Base-by-base conservation (phyloP, 2,888 invertebrate species). In the Hartigia nigra region DNA sequence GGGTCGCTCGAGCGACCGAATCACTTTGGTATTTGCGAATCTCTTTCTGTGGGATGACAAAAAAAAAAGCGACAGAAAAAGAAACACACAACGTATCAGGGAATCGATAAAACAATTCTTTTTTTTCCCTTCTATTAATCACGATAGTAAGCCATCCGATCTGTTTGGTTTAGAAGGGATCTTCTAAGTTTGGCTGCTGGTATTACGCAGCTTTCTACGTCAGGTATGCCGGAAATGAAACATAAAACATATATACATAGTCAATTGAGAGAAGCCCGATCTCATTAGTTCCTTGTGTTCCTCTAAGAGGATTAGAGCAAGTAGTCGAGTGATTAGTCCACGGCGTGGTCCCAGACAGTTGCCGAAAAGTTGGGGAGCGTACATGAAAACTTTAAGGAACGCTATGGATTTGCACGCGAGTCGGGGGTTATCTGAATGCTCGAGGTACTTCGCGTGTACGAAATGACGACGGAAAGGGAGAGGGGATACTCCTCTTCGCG, bases 1-100 rank as follows among this genome's bases (percentile, higher is more conserved):
- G 23, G 55, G 55, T 23, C 55, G 55, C 55, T 23, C 23, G 23
- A 55, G 23, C 55, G 23, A 23, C 9, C 39, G 5, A 23, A 55
- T 55, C 55, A 55, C 55, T 9, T 23, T 55, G 55, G 55, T 55
- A 55, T 55, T 23, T 9, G 23, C 23, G 14, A 55, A 55, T 55
- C 55, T 23, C 14, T 23, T 55, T 55, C 9, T 23, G 55, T 23
- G 79, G 70, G 37, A 74, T 1, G 36, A n/a, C n/a, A 36, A 39
- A 75, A 79, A 76, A 72, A 72, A 76, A 77, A 39, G n/a, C 11
- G 12, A 11, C 12, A 69, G 35, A 74, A 77, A 72, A 76, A 37
- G 69, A 76, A 55, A 12, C 74, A 31, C 39, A 76, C 1, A 36
- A 75, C 12, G 36, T 72, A 39, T n/a, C 69, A 55, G 9, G 5